Percentiles rank a stretch among this genome's conserved stretches.
These are phyloP conservation scores for Dryococelus australis DNA, from an alignment of 2,888 invertebrate species.

Conservation along the genomic window DNA sequence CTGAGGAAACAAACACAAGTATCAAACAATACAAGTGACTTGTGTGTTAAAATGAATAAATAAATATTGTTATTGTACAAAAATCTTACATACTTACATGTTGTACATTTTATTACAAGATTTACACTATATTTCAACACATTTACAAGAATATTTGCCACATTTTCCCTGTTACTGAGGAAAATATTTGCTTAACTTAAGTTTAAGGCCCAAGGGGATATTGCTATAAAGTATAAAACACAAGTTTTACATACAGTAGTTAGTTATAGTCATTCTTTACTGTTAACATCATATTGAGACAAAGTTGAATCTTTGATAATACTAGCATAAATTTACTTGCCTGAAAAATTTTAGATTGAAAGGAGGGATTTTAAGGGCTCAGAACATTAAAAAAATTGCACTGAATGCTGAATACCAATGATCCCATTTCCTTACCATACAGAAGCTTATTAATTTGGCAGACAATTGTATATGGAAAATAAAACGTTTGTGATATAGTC, in stretches of 20 bases:
- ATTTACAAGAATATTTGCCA: slow-evolving; percentile 16
- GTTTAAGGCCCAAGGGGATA: slow-evolving; percentile 7
- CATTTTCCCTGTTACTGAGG: not conserved
- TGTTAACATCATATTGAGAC: not conserved
- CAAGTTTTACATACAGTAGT: not conserved
- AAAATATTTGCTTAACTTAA: not conserved
- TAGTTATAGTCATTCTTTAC: not conserved
- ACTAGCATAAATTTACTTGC: too few species aligned
- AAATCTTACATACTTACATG: slow-evolving; percentile 16
- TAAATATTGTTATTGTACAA: not conserved
- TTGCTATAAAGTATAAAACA: not conserved
- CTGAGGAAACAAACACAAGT: not conserved
- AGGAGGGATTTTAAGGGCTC: too few species aligned
- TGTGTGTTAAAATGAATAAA: slow-evolving; percentile 11
- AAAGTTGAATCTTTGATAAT: not conserved
- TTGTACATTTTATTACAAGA: not conserved
- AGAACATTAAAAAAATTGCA: too few species aligned
- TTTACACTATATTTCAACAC: not conserved
- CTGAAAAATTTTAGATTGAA: too few species aligned
- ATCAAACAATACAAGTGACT: not conserved
- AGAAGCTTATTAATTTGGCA: too few species aligned
- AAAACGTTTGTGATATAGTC: too few species aligned
- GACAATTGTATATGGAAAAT: too few species aligned
- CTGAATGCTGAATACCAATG: too few species aligned
- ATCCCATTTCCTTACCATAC: too few species aligned